Evolutionary conservation across 1,140 invertebrate genomes (phyloP).

Genomic region (Sycobia sp.): DNA sequence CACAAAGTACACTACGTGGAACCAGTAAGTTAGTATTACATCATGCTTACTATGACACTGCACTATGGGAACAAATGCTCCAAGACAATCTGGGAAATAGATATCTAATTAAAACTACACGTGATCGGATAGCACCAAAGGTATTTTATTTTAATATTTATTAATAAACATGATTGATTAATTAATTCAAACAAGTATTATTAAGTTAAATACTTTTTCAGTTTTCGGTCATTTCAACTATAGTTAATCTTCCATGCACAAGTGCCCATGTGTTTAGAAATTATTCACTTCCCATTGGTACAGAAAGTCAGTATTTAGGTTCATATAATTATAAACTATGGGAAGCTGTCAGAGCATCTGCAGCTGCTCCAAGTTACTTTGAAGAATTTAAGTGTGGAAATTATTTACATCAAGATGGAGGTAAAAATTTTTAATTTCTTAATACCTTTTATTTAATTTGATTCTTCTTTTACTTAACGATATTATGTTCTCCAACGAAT

Average conservation of each 20-base stretch:
- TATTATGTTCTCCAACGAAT: not conserved
- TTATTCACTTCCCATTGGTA: conserved; percentile 78
- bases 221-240: conserved; percentile 79
- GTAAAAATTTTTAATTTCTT: conserved; percentile 36
- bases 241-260: conserved; percentile 80
- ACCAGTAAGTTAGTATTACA: conserved; percentile 81
- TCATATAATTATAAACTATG: conserved; percentile 76
- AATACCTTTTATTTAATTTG: conserved; percentile 11
- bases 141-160: conserved; percentile 49
- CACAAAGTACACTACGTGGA: conserved; percentile 73
- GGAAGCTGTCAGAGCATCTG: conserved; percentile 89
- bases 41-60: conserved; percentile 90
- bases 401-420: conserved; percentile 77
- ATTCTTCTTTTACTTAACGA: not conserved
- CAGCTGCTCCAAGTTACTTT: conserved; percentile 92
- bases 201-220: conserved; percentile 43
- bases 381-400: conserved; percentile 81
- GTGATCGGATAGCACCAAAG: conserved; percentile 69
- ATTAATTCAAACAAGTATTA: not conserved
- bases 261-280: conserved; percentile 90
- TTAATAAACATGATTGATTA: not conserved
- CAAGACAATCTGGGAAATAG: conserved; percentile 73
- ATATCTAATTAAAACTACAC: conserved; percentile 70
- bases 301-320: conserved; percentile 81
- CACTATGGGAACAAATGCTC: conserved; percentile 82